Base-by-base conservation (phyloP, 2,113 vertebrate species). In the Turdus rufiventris region DNA sequence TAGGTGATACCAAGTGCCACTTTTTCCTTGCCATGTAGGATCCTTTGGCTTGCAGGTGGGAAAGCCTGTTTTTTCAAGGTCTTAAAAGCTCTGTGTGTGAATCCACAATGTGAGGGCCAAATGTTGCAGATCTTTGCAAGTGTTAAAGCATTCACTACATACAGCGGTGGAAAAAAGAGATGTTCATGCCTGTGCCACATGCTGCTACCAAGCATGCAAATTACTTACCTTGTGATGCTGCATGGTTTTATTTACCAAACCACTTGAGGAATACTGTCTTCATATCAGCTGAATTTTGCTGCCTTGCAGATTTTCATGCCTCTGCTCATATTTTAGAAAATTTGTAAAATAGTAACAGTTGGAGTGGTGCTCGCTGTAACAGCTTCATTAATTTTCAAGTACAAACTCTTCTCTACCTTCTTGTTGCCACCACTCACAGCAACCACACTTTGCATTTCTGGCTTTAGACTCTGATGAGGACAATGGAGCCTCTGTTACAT, bases 11-110 rank as follows among this genome's bases (percentile, higher is more conserved):
- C 29, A 23, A 40, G 85, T 88, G 67, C 96, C 71, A 20, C 54
- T 78, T 94, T 83, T 67, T 62, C 56, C 70, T 34, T 28, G 34
- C 43, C 62, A 2, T 10, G 9, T 16, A 56, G 57, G 34, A 66
- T 72, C 53, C 76, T 93, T 93, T 61, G 53, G 57, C 58, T 92
- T 92, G 83, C 66, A 85, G 91, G 71, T 96, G 89, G 72, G 88
- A 95, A 94, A 92, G 20, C n/a, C 42, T 81, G 72, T 82, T 94
- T 88, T 73, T 40, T 88, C 93, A 81, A 97, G 66, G 36, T 85
- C 51, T 93, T 83, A 11, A 18, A 89, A 54, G 47, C 47, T 48
- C 29, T 53, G 1, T 89, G 79, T 82, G 47, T 70, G 86, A 88
- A 63, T 48, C 18, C 15, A 25, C 19, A 26, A 40, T 66, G 23